phyloP scores from a whole-genome alignment of 2,797 vertebrate species.

The Gila robusta region DNA sequence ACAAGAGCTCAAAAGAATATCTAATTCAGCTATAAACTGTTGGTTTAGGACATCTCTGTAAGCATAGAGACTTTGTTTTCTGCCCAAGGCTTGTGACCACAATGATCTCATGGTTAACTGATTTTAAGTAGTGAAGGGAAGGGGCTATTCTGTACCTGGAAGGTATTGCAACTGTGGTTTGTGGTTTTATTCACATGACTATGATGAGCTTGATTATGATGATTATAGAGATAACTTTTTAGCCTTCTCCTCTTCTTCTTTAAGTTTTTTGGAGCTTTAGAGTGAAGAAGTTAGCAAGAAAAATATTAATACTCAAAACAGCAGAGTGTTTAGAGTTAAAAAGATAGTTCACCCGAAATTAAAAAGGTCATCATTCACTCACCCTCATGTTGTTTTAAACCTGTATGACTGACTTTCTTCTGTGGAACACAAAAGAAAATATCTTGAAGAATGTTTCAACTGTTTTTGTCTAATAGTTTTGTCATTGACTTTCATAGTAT shows the following conservation, averaged over 20 bases:
- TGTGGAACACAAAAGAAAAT: neutral
- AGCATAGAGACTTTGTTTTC: slow-evolving; percentile 31
- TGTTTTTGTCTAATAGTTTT: neutral
- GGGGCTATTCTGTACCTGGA: slow-evolving; percentile 42
- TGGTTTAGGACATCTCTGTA: slow-evolving; percentile 28
- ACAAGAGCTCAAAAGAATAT: slow-evolving; percentile 18
- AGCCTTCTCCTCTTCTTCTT: neutral
- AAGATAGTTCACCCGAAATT: neutral
- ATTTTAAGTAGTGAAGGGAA: neutral
- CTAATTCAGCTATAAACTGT: slow-evolving; percentile 25
- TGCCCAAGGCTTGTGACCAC: slow-evolving; percentile 12
- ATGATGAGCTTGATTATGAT: slow-evolving; percentile 3
- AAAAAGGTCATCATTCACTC: neutral
- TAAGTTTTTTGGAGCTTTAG: neutral
- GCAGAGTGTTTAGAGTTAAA: neutral
- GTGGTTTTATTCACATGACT: slow-evolving; percentile 16
- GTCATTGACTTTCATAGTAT: neutral
- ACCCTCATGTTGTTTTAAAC: neutral
- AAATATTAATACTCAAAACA: neutral
- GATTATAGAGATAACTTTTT: slow-evolving; percentile 9
- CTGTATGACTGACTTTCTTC: neutral
- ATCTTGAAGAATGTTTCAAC: neutral
- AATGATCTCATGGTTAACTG: slow-evolving; percentile 23
- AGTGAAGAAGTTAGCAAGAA: neutral
- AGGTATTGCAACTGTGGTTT: slow-evolving; percentile 34